phyloP scores from a whole-genome alignment of 2,113 vertebrate species.

The Pseudorectes ferrugineus region DNA sequence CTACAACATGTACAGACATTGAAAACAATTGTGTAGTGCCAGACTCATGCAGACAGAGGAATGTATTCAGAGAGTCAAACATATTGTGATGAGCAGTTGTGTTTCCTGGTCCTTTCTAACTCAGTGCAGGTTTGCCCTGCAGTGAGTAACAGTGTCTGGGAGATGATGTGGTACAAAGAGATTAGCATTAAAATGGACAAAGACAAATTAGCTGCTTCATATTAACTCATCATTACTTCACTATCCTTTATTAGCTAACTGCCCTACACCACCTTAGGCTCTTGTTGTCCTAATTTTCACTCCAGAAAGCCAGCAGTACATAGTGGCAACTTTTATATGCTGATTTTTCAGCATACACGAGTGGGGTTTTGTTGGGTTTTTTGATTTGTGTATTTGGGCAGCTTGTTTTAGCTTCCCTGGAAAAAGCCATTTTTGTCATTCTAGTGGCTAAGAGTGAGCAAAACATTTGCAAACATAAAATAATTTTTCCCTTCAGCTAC shows the following conservation, averaged over 20 bases:
- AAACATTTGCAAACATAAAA: neutral
- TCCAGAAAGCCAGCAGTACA: neutral
- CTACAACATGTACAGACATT: neutral
- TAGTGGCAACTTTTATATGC: neutral
- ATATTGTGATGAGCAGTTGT: neutral
- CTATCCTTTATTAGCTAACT: neutral
- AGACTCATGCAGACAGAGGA: neutral
- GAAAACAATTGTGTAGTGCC: neutral
- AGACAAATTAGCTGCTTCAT: neutral
- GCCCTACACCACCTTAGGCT: neutral
- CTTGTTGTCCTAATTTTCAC: neutral
- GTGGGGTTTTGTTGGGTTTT: rapidly evolving
- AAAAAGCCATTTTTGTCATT: neutral
- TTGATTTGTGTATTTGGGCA: neutral
- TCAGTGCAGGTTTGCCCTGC: neutral
- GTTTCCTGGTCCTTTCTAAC: neutral
- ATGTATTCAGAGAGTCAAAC: neutral
- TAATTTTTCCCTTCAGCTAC: neutral
- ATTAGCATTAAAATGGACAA: neutral
- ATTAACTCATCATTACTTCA: neutral
- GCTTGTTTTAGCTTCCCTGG: neutral
- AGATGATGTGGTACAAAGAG: neutral
- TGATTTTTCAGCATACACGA: neutral
- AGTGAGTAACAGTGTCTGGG: neutral
- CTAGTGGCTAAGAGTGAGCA: neutral